phyloP scores from a whole-genome alignment of 1,140 invertebrate species.

The Bombus waltoni region DNA sequence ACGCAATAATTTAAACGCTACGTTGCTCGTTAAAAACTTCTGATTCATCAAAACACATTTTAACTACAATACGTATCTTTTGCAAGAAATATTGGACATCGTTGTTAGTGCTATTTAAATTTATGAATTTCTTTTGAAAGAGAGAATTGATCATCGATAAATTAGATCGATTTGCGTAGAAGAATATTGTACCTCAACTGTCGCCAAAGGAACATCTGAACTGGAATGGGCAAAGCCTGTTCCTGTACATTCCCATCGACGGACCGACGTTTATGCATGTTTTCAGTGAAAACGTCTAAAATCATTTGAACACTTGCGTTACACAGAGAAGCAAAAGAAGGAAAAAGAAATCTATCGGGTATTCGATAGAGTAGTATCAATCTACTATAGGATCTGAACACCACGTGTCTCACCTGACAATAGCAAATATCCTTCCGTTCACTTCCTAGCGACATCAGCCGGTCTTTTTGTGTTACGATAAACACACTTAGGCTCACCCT shows the following conservation, averaged over 20 bases:
- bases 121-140: background rate
- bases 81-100: background rate
- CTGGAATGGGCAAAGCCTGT: slow-evolving; percentile 95
- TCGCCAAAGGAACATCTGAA: slow-evolving; percentile 98
- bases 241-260: slow-evolving; percentile 85
- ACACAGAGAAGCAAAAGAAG: background rate
- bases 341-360: background rate
- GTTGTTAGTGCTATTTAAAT: background rate
- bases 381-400: background rate
- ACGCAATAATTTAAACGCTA: background rate
- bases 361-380: background rate
- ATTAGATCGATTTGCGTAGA: background rate
- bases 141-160: background rate
- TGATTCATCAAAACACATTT: background rate
- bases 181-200: slow-evolving; percentile 89
- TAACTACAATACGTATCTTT: background rate
- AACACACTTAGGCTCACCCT: background rate
- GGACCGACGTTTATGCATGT: slow-evolving; percentile 78
- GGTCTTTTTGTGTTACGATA: slow-evolving; percentile 1
- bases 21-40: background rate
- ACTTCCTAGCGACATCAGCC: slow-evolving; percentile 22
- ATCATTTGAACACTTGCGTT: background rate
- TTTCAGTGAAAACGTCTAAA: slow-evolving; percentile 37
- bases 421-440: background rate
- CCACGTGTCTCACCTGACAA: slow-evolving; percentile 60